Base-by-base conservation (phyloP, 2,888 invertebrate species). In the Diaperis boleti region DNA sequence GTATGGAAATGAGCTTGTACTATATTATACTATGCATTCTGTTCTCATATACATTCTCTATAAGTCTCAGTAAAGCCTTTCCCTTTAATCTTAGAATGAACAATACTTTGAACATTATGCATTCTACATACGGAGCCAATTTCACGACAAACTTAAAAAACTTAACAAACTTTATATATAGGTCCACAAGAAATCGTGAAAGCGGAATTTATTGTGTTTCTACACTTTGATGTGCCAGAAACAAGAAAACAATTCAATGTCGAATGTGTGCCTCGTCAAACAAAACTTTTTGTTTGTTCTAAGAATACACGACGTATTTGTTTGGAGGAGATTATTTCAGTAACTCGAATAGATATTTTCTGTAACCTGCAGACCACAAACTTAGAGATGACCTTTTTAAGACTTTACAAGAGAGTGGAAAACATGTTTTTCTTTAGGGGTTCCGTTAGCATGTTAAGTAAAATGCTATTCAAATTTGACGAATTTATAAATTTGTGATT, bases 261-360 rank as follows among this genome's bases (percentile, higher is more conserved):
- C 41, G 55, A 55, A 42, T 55, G 55, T 42, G 55, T 55, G 55
- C 42, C n/a, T 55, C 52, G 52, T 52, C 55, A 55, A 54, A 54
- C 55, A 55, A 31, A 41, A 42, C 10, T 26, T 55, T 42, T 42
- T 54, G 55, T 55, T 55, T 55, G 55, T 11, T 55, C 31, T 14
- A 42, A 41, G 55, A 55, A 26, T 37, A 39, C 37, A 22, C 13
- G 11, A 33, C n/a, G 15, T 55, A 55, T 55, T 55, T 55, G 42
- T 31, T 31, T 55, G 11, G 15, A 5, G 14, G 20, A 42, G 42
- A 55, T 55, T 55, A 55, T 31, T 41, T 35, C 15, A 15, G 39
- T 13, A 6, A 33, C 33, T 33, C 26, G n/a, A 5, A 13, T 15
- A 10, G 6, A 39, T 39, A 15, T 39, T 39, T 33, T 3, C 35